Base-by-base conservation (phyloP, 2,888 invertebrate genomes). In the Eilema sororculum region DNA sequence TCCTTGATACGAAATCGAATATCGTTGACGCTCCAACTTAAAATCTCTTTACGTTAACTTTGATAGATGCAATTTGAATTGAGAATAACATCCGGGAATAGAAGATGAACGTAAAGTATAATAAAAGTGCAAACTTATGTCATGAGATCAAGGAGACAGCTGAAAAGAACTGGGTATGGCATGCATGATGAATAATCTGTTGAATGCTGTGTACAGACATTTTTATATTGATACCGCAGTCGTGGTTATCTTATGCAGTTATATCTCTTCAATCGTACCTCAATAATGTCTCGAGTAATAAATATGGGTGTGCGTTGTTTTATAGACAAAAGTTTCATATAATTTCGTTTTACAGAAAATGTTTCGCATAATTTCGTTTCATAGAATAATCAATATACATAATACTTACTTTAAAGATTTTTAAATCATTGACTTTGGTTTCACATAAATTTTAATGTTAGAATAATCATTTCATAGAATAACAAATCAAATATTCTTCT, bases 1-100 rank as follows among this genome's bases (percentile, higher is more conserved):
- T 84, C 71, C 77, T 82, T 78, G 78, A 84, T 85, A 75, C 75
- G 76, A 75, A 78, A 79, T 70, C 68, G 72, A 76, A 76, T 79
- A 78, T 69, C 68, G 71, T 37, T 65, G 66, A 71, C 72, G 71
- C 71, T 62, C 61, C 28, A 71, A 57, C 65, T 68, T 71, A 58
- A 73, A 71, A 73, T 68, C 63, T 52, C 62, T 69, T 78, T 76
- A 66, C 68, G 68, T 65, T 59, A 69, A 68, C 66, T 65, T 57
- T 69, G 65, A 70, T 66, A 66, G 24, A 69, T 74, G 66, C 67
- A 60, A n/a, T 72, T 41, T 68, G 41, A 56, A 30, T 28, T 63
- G 22, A 20, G 22, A 25, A 52, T 52, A 52, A 52, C 52, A 52
- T n/a, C 52, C 52, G 9, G 52, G 9, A 52, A n/a, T n/a, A 8